phyloP scores from a whole-genome alignment of 2,113 vertebrate species.

The Ammodytes marinus region DNA sequence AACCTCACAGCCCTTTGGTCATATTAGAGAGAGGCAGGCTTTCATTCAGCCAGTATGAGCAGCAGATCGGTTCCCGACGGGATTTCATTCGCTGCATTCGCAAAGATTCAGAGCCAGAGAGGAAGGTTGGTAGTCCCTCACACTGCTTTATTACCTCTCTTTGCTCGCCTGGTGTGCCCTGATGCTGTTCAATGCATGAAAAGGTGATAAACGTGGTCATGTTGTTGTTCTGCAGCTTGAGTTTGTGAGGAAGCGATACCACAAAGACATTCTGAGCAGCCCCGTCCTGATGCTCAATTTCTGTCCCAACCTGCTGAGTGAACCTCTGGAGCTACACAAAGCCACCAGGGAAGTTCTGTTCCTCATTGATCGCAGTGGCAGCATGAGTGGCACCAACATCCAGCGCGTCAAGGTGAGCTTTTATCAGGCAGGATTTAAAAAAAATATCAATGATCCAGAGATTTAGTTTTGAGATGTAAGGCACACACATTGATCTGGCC shows the following conservation, averaged over 20 bases:
- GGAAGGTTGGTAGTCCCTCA: conserved; percentile 85
- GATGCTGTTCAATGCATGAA: background rate
- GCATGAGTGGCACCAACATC: conserved; percentile 82
- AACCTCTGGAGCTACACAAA: conserved; percentile 86
- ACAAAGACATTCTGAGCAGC: conserved; percentile 94
- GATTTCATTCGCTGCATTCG: conserved; percentile 88
- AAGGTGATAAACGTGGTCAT: background rate
- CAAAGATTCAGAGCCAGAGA: conserved; percentile 89
- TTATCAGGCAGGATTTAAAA: background rate
- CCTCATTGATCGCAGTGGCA: conserved; percentile 87
- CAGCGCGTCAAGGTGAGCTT: conserved; percentile 85
- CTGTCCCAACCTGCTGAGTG: conserved; percentile 86
- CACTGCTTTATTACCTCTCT: background rate
- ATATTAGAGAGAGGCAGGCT: conserved; percentile 91
- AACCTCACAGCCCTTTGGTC: conserved; percentile 92
- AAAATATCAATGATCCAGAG: background rate
- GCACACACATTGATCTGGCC: background rate
- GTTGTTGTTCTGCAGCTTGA: conserved; percentile 85
- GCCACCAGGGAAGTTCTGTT: conserved; percentile 93
- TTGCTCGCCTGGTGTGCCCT: background rate
- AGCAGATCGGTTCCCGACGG: conserved; percentile 87
- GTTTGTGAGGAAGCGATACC: conserved; percentile 93
- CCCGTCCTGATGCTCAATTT: conserved; percentile 97
- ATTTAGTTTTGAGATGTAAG: background rate
- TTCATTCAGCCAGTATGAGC: conserved; percentile 90